phyloP scores from a whole-genome alignment of 2,797 vertebrate species.

The Chrysocyon brachyurus region DNA sequence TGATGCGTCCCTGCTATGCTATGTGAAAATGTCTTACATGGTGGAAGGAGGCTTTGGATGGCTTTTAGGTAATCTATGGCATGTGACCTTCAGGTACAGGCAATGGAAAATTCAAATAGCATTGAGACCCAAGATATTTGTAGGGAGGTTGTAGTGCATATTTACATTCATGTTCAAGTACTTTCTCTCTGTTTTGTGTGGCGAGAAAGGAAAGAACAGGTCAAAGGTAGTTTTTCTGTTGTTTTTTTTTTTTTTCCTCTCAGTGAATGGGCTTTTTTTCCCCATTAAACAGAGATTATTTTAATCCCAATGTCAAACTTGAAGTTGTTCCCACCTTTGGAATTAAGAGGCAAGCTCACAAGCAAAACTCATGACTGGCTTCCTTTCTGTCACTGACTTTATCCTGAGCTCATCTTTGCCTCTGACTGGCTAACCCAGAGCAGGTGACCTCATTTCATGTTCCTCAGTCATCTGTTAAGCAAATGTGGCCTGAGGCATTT shows the following conservation, averaged over 20 bases:
- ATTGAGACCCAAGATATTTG: neutral
- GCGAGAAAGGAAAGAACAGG: neutral
- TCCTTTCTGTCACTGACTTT: neutral
- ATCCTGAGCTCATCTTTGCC: neutral
- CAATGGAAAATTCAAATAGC: conserved; percentile 1
- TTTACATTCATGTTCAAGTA: neutral
- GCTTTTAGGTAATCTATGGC: neutral
- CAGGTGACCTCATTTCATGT: neutral
- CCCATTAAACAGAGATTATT: neutral
- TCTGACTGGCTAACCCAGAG: neutral
- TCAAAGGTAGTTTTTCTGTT: neutral
- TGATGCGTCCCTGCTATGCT: neutral
- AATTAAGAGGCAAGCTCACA: neutral
- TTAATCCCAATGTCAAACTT: neutral
- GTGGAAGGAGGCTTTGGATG: neutral
- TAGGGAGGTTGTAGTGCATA: neutral
- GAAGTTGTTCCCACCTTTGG: neutral
- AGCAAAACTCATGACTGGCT: neutral
- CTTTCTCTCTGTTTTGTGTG: neutral
- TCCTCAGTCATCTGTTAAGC: neutral
- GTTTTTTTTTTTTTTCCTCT: neutral
- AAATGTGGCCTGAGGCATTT: neutral
- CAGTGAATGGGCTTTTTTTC: neutral
- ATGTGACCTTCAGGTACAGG: neutral
- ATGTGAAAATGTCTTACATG: neutral